Conservation (phyloP, 2,888 invertebrate species). For the Norana najaformis region DNA sequence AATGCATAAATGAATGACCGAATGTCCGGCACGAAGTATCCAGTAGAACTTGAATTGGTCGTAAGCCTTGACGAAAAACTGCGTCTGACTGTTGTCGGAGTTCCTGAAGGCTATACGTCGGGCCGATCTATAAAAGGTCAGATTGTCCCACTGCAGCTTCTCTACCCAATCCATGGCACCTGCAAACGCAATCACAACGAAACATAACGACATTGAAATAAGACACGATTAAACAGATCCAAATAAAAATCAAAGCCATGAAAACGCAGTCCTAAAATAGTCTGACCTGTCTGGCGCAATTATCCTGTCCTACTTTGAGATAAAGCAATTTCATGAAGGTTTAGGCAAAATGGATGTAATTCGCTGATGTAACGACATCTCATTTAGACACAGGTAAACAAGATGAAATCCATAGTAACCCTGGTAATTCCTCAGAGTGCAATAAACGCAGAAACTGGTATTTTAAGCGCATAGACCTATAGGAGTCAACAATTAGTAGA, state of each 20-base stretch:
- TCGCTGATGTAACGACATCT: background rate
- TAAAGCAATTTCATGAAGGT: background rate
- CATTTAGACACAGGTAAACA: background rate
- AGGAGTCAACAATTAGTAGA: too few species aligned
- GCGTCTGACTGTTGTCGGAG: conserved; percentile 40
- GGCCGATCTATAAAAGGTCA: conserved; percentile 33
- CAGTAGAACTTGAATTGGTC: conserved; percentile 46
- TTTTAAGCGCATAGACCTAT: too few species aligned
- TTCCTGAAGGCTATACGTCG: conserved; percentile 27
- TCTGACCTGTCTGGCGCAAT: background rate
- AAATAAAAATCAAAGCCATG: background rate
- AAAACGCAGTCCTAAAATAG: background rate
- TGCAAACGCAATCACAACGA: background rate
- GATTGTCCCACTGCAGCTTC: conserved; percentile 36
- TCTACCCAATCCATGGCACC: conserved; percentile 41
- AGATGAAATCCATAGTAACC: too few species aligned
- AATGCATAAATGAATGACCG: conserved; percentile 34
- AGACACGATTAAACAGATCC: background rate
- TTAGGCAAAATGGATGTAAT: background rate
- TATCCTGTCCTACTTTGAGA: background rate
- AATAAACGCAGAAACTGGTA: too few species aligned
- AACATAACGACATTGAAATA: background rate
- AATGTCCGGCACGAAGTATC: conserved; percentile 43
- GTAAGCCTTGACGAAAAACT: conserved; percentile 44
- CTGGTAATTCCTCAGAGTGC: too few species aligned